Evolutionary conservation across 1,140 invertebrate genomes (phyloP).

Genomic region (Anoplophora glabripennis): DNA sequence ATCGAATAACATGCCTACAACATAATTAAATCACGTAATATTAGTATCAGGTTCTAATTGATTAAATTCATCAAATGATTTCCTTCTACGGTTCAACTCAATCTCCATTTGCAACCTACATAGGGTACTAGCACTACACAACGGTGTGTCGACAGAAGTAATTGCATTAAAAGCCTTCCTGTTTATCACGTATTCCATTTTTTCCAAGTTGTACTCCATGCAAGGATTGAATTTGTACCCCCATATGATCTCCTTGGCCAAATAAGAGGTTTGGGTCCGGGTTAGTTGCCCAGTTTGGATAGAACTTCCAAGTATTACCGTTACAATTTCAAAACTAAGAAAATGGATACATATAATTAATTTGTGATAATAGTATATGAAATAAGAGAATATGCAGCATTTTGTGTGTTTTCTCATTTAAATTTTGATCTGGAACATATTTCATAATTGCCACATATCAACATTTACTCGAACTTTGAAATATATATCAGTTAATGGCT

Average conservation of each 20-base stretch:
- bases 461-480: no score
- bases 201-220: constrained; percentile 16
- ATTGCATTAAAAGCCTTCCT: constrained; percentile 85
- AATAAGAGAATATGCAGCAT: no score
- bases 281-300: constrained; percentile 73
- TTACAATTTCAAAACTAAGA: constrained; percentile 79
- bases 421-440: no score
- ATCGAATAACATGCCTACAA: no score
- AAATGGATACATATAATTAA: no score
- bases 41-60: no score
- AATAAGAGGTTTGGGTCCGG: constrained; percentile 72
- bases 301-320: constrained; percentile 77
- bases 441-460: no score
- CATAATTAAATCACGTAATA: no score
- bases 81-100: constrained; percentile 1
- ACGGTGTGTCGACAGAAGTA: constrained; percentile 84
- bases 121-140: constrained; percentile 68
- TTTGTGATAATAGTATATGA: no score
- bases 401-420: no score
- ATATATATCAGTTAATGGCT: no score
- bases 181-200: constrained; percentile 26
- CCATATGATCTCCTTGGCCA: constrained; percentile 82
- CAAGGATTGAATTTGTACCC: constrained; percentile 69
- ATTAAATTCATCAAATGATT: no score
- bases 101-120: constrained; percentile 11